These are phyloP conservation scores for Lysandra bellargus DNA, from an alignment of 2,888 invertebrate species.

Conservation along the genomic window DNA sequence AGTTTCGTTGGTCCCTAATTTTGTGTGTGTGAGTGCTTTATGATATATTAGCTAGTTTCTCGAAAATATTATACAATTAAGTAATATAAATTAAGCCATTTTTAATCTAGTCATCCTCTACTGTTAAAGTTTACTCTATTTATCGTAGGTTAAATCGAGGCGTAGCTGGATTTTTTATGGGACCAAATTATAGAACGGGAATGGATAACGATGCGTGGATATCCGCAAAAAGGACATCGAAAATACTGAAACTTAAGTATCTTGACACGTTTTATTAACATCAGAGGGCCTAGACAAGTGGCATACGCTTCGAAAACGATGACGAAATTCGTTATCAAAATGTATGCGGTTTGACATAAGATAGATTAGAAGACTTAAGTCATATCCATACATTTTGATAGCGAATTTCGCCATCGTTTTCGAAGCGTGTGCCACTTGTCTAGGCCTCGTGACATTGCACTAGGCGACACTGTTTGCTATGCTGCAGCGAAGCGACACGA, in stretches of 20 bases:
- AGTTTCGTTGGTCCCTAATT: slow-evolving; percentile 24
- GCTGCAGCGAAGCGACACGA: too few relatives aligned
- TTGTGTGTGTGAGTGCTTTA: slow-evolving; percentile 35
- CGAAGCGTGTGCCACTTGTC: too few relatives aligned
- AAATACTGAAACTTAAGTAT: neutral
- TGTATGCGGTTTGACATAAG: too few relatives aligned
- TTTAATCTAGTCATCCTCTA: slow-evolving; percentile 53
- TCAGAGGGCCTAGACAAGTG: too few relatives aligned
- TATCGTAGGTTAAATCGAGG: slow-evolving; percentile 53
- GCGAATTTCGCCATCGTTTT: too few relatives aligned
- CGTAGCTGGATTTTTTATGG: slow-evolving; percentile 70
- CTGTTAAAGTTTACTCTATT: slow-evolving; percentile 48
- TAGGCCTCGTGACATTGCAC: neutral
- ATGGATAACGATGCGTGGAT: slow-evolving; percentile 51
- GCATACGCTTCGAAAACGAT: too few relatives aligned
- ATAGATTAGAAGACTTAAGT: too few relatives aligned
- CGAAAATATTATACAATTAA: slow-evolving; percentile 35
- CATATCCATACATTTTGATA: too few relatives aligned
- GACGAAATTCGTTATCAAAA: too few relatives aligned
- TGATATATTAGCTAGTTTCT: slow-evolving; percentile 38
- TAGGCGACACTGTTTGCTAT: too few relatives aligned
- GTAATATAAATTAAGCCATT: slow-evolving; percentile 32
- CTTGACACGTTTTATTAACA: neutral
- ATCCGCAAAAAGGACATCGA: neutral
- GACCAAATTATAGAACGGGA: slow-evolving; percentile 63